Base-by-base conservation (phyloP, 2,797 vertebrate species). In the Huso huso region DNA sequence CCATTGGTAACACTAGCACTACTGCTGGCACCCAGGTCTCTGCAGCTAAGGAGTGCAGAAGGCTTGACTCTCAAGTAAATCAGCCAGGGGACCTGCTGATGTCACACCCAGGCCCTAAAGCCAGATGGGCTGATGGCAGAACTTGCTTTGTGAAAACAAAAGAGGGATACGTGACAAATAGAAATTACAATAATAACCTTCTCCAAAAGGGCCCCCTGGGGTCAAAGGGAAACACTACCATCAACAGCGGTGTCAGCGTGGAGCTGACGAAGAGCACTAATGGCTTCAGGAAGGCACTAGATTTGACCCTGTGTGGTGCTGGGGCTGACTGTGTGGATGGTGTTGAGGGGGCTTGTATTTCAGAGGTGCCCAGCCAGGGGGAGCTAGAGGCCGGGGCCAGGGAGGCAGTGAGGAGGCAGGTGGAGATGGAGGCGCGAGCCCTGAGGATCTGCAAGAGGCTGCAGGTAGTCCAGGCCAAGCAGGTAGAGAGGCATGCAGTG, bases 401-500 rank as follows among this genome's bases (percentile, higher is more conserved):
- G 10, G 71, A 75, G 62, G 78, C 76, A 1, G 68, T 67, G 6
- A 71, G 70, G 23, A 55, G 75, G 48, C 83, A 84, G 74, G 72
- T 66, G 12, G 73, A 74, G 60, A 72, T 87, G 61, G 74, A 80
- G 68, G 67, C 66, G 15, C 72, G 82, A 15, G 81, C 79, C 0
- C 71, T 79, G 55, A 63, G 74, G 51, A 70, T 84, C 13, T 75
- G 79, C 73, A 77, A 80, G 23, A 72, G 84, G 7, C 76, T 86
- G 64, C 79, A 83, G 67, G 78, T 79, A 10, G 74, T 85, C 10
- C 81, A 82, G 75, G 82, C 77, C 62, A 77, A 77, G 71, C 84
- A 84, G 69, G 75, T 85, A 65, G 81, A 85, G 76, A 78, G 81
- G 63, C 84, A 84, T 49, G 81, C 83, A 7, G 62, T 73, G 53